Base-by-base conservation (phyloP, 23 tunicate genomes). In the Trididemnum nubilum region DNA sequence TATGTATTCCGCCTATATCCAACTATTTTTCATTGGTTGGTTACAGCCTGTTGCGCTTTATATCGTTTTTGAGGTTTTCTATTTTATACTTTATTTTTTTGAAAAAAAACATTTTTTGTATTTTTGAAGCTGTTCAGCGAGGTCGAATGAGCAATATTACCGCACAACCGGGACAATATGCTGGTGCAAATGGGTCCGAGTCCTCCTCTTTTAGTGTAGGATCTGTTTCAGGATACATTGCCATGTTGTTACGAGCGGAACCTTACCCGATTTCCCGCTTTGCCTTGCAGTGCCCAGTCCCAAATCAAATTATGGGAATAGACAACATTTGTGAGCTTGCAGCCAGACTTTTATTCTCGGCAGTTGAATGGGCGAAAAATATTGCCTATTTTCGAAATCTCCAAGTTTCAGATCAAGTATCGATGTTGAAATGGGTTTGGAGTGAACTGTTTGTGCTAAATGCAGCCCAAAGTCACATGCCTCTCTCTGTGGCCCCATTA, bases 381-480 rank as follows among this genome's bases (percentile, higher is more conserved):
- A 91, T 91, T 36, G 97, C 99, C n/a, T 91, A 86, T 76, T 91
- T 96, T 64, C 97, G 94, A 27, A 94, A 96, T 23, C 82, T 96
- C 0, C 99, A 91, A 76, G 92, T 91, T 58, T 84, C 97, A 9
- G 99, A 96, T 57, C 99, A 96, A 67, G 97, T 96, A 26, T 92
- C 92, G 27, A 91, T 96, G 99, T 66, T 96, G 40, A 96, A 96
- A 73, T 96, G 97, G 97, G 96, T 94, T 71, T 96, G 99, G 99
- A 88, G 94, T 50, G 99, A 96, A 79, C 89, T 96, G 18, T 96
- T 96, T 36, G 99, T 96, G 64, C 83, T 96, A 0, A 96, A 96
- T 83, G 99, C 97, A 52, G 99, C 99, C 49, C 99, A 96, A 76
- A 83, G 90, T 57, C 97, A 96, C 60, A 96, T 96, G 99, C 99